phyloP scores from a whole-genome alignment of 2,113 vertebrate species.

The Chinchilla lanigera region DNA sequence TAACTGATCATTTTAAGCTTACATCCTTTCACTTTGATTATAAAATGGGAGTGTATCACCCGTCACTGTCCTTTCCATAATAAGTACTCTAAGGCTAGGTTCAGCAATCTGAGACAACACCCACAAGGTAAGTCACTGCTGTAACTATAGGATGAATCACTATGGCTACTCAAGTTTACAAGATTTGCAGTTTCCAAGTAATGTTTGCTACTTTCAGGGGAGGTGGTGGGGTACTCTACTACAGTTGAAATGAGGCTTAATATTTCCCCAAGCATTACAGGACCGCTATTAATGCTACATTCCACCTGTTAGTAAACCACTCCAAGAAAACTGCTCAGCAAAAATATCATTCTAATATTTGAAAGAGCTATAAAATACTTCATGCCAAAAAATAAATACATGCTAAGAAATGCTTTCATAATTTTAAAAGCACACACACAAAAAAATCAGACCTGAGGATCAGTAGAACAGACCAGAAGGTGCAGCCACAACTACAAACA shows the following conservation, averaged over 20 bases:
- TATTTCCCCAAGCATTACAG: background rate
- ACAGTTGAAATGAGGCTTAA: background rate
- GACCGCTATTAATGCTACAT: background rate
- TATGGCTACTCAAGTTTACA: background rate
- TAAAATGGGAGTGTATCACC: background rate
- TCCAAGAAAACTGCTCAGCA: background rate
- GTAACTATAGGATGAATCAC: background rate
- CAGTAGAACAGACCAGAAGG: no score
- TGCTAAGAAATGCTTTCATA: background rate
- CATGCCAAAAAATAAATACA: background rate
- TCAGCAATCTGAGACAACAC: background rate
- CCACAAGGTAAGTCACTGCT: background rate
- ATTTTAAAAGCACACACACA: background rate
- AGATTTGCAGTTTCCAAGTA: slow-evolving; percentile 1
- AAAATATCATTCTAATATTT: slow-evolving; percentile 61
- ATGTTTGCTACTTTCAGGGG: background rate
- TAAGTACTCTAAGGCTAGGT: background rate
- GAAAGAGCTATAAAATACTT: slow-evolving; percentile 21
- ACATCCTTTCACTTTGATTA: background rate
- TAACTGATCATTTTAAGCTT: background rate
- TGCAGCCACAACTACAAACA: no score
- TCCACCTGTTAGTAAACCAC: background rate
- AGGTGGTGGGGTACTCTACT: background rate
- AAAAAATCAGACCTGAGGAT: no score
- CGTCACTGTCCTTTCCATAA: background rate